Evolutionary conservation across 2,888 invertebrate genomes (phyloP).

Genomic region (Mycogona germanica): DNA sequence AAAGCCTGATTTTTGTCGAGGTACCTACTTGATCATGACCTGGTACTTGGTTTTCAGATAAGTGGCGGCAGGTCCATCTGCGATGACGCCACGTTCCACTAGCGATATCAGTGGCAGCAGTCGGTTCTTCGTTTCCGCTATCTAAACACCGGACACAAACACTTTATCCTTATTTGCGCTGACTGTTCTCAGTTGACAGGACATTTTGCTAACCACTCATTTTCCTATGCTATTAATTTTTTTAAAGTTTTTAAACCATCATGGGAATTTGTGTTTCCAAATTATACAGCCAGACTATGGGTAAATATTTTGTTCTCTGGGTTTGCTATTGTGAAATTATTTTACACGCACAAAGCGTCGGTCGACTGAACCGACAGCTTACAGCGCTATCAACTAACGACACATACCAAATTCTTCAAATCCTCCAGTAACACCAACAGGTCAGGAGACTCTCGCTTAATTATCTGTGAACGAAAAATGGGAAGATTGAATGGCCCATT

Average conservation of each 20-base stretch:
- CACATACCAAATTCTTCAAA: constrained; percentile 50
- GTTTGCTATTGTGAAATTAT: background rate
- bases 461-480: constrained; percentile 35
- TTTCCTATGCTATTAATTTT: too few relatives aligned
- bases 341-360: background rate
- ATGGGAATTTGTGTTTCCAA: too few relatives aligned
- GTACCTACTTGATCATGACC: constrained; percentile 44
- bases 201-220: too few relatives aligned
- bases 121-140: background rate
- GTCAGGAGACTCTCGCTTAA: constrained; percentile 80
- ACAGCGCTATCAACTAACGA: too few relatives aligned
- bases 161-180: background rate
- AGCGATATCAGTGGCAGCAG: background rate
- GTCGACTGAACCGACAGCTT: background rate
- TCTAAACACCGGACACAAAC: background rate
- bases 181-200: too few relatives aligned
- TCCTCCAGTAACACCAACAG: constrained; percentile 63
- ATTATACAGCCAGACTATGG: too few relatives aligned
- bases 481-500: too few relatives aligned
- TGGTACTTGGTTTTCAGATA: constrained; percentile 58
- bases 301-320: too few relatives aligned
- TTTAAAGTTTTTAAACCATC: too few relatives aligned
- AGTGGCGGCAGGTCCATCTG: constrained; percentile 47
- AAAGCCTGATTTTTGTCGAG: constrained; percentile 12
- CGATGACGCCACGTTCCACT: background rate